Conservation (phyloP, 2,797 vertebrate genomes). For the Pangasius sanitwongsei region DNA sequence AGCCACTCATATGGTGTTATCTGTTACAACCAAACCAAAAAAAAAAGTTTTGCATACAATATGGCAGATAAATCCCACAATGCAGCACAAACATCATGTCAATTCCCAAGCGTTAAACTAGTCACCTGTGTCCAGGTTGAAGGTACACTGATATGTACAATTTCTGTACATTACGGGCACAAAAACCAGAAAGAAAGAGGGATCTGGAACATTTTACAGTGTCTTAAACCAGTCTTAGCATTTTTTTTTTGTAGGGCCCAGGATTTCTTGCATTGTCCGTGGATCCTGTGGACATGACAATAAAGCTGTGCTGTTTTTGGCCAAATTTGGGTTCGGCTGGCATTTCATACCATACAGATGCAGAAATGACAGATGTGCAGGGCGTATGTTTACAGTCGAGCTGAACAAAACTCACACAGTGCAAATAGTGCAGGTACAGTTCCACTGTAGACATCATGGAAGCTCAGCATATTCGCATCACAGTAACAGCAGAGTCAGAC, state of each 20-base stretch:
- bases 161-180: neutral
- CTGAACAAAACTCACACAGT: neutral
- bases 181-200: neutral
- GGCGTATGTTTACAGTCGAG: neutral
- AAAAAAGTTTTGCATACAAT: neutral
- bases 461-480: slow-evolving; percentile 5
- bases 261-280: too few relatives aligned
- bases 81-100: neutral
- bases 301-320: neutral
- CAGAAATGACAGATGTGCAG: neutral
- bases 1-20: neutral
- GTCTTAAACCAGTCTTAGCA: neutral
- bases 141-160: neutral
- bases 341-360: neutral
- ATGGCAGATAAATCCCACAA: neutral
- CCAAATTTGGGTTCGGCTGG: neutral
- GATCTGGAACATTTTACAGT: neutral
- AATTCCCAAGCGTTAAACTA: neutral
- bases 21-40: neutral
- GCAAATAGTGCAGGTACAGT: neutral
- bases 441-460: neutral
- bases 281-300: neutral
- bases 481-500: slow-evolving; percentile 8
- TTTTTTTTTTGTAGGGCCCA: neutral
- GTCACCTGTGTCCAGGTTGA: neutral